Evolutionary conservation across 2,888 invertebrate genomes (phyloP), one percentile per base, ranked within the genome.

Genomic region (Sphecodes monilicornis): DNA sequence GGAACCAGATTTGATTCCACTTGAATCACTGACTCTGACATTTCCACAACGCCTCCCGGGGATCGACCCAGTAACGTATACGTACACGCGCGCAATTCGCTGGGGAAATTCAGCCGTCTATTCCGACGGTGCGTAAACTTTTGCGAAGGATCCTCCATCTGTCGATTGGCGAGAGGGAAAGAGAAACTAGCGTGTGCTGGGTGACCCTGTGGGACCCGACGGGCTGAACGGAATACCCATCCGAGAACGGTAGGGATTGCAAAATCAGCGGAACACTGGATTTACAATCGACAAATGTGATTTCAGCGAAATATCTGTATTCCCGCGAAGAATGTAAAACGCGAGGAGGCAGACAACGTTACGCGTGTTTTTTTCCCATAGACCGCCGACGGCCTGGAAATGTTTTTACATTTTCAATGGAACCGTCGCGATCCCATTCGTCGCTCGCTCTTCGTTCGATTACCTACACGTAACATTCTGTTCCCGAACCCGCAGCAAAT

Each of bases 31-130:
- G 90, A 82, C 80, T 89, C 86, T 83, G 90, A 89, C 85, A 84
- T 90, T 90, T 84, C 80, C 86, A 41, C 76, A 46, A 43, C 39
- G 66, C 80, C 90, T 82, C 89, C 13, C 18, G 84, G 84, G 90
- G 78, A 84, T 81, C 85, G 72, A 70, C 81, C 77, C 84, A 79
- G 88, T 85, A 85, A 90, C 90, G 80, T 85, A 78, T 84, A 86
- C 85, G 87, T 86, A 86, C 83, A 82, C 78, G 75, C 87, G 82
- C 76, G 68, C 83, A 84, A 93, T 90, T 84, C 92, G 86, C 92
- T 83, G 85, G 92, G 92, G 93, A 93, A 93, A 93, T 93, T 92
- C 92, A 87, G 85, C 84, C 89, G 86, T 90, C 90, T 87, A 88
- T 86, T 85, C 89, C 86, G 79, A 83, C 89, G 83, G 88, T 87